phyloP scores from a whole-genome alignment of 1,140 invertebrate genomes.

The Ephestia elutella region DNA sequence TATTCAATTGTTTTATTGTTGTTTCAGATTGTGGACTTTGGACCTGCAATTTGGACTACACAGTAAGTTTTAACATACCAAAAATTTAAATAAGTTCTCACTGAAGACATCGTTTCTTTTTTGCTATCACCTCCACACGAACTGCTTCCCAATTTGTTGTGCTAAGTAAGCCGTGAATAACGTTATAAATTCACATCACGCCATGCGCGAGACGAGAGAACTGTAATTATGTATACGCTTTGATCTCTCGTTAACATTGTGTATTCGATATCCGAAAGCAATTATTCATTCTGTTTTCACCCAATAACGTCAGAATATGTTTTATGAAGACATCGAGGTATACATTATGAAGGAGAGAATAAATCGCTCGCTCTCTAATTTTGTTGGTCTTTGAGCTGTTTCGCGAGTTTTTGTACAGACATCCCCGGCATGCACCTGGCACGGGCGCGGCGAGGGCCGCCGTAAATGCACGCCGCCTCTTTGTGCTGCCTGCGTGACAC shows the following conservation, averaged over 20 bases:
- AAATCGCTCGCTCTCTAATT: not conserved
- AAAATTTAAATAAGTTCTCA: not conserved
- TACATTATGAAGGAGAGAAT: not conserved
- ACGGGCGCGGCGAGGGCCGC: constrained; percentile 9
- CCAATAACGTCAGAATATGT: not conserved
- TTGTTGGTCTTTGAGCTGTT: not conserved
- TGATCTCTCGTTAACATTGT: constrained; percentile 5
- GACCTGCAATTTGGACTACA: constrained; percentile 22
- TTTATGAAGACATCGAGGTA: not conserved
- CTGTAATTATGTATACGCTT: constrained; percentile 5
- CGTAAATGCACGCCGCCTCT: constrained; percentile 3
- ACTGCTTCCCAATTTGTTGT: constrained; percentile 18
- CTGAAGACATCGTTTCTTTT: not conserved
- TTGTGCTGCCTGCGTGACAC: constrained; percentile 11
- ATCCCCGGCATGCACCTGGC: constrained; percentile 1
- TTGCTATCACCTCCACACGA: not conserved
- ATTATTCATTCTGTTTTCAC: not conserved
- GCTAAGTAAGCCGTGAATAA: constrained; percentile 23
- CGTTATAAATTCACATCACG: constrained; percentile 12
- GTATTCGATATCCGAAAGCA: not conserved
- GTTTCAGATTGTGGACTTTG: constrained; percentile 34
- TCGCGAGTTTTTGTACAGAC: not conserved
- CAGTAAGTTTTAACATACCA: constrained; percentile 28
- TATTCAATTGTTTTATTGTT: constrained; percentile 23
- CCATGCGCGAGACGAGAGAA: constrained; percentile 2